Base-by-base conservation (phyloP, 2,888 invertebrate genomes). In the Xylophagus ater region DNA sequence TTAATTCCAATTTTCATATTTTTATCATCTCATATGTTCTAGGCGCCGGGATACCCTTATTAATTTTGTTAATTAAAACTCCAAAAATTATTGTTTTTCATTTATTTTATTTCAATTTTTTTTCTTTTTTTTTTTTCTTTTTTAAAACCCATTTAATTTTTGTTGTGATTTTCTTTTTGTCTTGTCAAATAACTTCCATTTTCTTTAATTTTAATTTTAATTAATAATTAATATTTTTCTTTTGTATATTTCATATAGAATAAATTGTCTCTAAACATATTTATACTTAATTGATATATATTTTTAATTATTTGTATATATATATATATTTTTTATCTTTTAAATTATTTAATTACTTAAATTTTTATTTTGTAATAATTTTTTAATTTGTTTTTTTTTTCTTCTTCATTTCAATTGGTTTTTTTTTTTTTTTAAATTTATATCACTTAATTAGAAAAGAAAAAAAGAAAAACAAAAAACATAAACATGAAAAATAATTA, bases 201-300 rank as follows among this genome's bases (percentile, higher is more conserved):
- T 9, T 14, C 12, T 33, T 3, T 3, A 37, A 49, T 51, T 45
- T 44, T 49, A 50, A 46, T 3, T 19, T 20, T n/a, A 20, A n/a
- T 13, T 13, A 33, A 3, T 24, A 5, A 34, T 17, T 12, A 19
- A 34, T 19, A 10, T 40, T 19, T 42, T 47, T 34, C 46, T 18
- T 26, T 18, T 35, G 37, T 29, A 21, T 30, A 17, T 32, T 39
- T 42, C 26, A 39, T 39, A 39, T 30, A 39, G 42, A 34, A 42
- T 39, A 39, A 42, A 36, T 39, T 42, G 29, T 31, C 30, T 39
- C 42, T 42, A 42, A 42, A 42, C 42, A 38, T 41, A 32, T 32
- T 36, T 13, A 35, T 26, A 18, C 30, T 37, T 37, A 41, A 25
- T 30, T 33, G 32, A 37, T 41, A 37, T 18, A 26, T 19, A 35